These are phyloP conservation scores for Clarias laeviceps DNA, from an alignment of 2,797 vertebrate genomes.

Conservation along the genomic window DNA sequence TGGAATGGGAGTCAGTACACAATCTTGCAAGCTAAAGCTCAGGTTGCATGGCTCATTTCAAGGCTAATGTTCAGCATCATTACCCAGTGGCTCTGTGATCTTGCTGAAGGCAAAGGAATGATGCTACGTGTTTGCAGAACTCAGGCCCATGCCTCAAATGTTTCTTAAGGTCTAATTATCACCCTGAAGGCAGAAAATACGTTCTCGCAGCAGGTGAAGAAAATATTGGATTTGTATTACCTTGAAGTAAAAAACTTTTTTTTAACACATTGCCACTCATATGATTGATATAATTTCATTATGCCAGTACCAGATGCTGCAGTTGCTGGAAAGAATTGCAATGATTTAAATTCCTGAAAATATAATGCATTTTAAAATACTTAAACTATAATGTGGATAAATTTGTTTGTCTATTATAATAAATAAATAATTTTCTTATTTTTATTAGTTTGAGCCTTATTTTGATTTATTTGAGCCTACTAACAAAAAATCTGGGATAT, in stretches of 20 bases:
- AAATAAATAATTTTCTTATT: too few relatives aligned
- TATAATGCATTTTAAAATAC: too few relatives aligned
- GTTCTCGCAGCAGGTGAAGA: conserved; percentile 27
- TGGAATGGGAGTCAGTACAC: conserved; percentile 16
- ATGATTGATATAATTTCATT: conserved; percentile 35
- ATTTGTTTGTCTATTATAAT: too few relatives aligned
- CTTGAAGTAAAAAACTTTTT: conserved; percentile 5
- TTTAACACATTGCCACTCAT: neutral
- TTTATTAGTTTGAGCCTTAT: too few relatives aligned
- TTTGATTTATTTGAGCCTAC: too few relatives aligned
- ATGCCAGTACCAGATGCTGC: neutral
- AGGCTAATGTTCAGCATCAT: conserved; percentile 42
- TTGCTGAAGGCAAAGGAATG: conserved; percentile 47
- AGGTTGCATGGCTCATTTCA: conserved; percentile 26
- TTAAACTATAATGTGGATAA: neutral
- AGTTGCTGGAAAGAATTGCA: neutral
- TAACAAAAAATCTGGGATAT: too few relatives aligned
- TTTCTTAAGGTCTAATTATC: conserved; percentile 49
- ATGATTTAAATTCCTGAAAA: neutral
- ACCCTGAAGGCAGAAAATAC: conserved; percentile 24
- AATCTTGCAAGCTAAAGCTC: conserved; percentile 29
- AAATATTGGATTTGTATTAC: conserved; percentile 36
- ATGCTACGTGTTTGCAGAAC: conserved; percentile 19
- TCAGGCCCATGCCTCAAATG: conserved; percentile 25
- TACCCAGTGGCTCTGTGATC: conserved; percentile 47